Conservation (phyloP, 2,113 vertebrate genomes). For the Ctenomys sociabilis region DNA sequence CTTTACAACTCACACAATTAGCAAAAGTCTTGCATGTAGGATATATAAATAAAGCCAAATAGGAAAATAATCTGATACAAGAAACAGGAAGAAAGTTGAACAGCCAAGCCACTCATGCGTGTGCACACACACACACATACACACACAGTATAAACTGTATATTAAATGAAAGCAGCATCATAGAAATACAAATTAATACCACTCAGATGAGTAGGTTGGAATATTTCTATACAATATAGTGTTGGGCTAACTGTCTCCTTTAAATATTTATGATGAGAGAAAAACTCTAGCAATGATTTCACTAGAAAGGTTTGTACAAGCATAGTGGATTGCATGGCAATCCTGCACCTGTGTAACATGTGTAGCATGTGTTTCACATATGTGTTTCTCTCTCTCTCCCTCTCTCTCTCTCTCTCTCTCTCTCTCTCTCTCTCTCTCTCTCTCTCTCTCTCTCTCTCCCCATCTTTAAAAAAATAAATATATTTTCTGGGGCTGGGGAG, state of each 20-base stretch:
- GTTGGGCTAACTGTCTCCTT: neutral
- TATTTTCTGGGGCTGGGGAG: too few relatives aligned
- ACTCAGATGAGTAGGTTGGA: neutral
- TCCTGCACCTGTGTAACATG: neutral
- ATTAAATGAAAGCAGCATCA: neutral
- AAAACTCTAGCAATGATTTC: neutral
- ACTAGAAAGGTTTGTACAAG: neutral
- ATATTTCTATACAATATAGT: neutral
- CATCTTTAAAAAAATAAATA: too few relatives aligned
- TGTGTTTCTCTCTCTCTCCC: too few relatives aligned
- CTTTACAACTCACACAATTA: too few relatives aligned
- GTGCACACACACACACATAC: rapidly evolving
- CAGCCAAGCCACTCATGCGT: too few relatives aligned
- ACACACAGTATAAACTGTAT: neutral
- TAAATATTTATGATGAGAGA: neutral
- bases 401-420: too few relatives aligned
- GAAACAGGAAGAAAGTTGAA: too few relatives aligned
- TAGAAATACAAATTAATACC: neutral
- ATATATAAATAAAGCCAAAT: neutral
- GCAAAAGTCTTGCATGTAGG: neutral
- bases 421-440: too few relatives aligned
- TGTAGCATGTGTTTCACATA: neutral
- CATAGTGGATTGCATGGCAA: neutral
- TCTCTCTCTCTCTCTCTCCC: too few relatives aligned
- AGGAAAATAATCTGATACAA: neutral